These are phyloP conservation scores for Cossypha caffra DNA, from an alignment of 2,797 vertebrate species.

Conservation along the genomic window DNA sequence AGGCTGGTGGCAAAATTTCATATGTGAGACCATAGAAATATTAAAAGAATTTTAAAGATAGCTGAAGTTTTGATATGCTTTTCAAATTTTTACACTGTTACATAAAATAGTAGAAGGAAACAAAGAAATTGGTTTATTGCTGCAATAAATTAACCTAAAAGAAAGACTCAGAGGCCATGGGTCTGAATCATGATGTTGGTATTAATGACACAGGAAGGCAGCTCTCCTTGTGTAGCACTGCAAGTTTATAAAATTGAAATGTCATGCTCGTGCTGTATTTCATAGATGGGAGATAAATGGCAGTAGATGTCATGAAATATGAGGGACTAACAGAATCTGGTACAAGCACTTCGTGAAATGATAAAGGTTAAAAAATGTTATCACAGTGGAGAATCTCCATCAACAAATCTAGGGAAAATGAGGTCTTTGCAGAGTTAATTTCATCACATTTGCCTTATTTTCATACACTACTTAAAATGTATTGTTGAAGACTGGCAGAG, in stretches of 20 bases:
- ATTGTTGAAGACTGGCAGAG: not conserved
- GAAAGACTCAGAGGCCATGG: not conserved
- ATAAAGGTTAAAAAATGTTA: slow-evolving; percentile 43
- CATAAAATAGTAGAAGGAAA: not conserved
- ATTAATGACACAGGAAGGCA: slow-evolving; percentile 31
- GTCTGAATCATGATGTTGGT: slow-evolving; percentile 44
- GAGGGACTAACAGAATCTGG: slow-evolving; percentile 9
- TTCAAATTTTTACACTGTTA: not conserved
- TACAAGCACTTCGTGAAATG: slow-evolving; percentile 23
- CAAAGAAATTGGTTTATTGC: slow-evolving; percentile 29
- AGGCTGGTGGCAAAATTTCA: not conserved
- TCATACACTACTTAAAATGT: not conserved
- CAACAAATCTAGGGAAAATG: slow-evolving; percentile 15
- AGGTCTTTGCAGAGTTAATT: slow-evolving; percentile 35
- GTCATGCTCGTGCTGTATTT: slow-evolving; percentile 17
- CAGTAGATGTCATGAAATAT: not conserved
- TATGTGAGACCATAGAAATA: not conserved
- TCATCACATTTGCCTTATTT: not conserved
- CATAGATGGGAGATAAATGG: slow-evolving; percentile 29
- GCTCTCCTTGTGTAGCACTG: not conserved
- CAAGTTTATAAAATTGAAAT: slow-evolving; percentile 45
- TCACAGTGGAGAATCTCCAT: not conserved
- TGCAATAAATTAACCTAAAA: slow-evolving; percentile 26
- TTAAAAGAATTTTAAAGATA: not conserved
- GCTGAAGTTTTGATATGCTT: not conserved